A percentile compares a stretch with the other conserved stretches of the same genome.
Conservation (phyloP, 2,797 vertebrate species). For the Anguilla megastoma region DNA sequence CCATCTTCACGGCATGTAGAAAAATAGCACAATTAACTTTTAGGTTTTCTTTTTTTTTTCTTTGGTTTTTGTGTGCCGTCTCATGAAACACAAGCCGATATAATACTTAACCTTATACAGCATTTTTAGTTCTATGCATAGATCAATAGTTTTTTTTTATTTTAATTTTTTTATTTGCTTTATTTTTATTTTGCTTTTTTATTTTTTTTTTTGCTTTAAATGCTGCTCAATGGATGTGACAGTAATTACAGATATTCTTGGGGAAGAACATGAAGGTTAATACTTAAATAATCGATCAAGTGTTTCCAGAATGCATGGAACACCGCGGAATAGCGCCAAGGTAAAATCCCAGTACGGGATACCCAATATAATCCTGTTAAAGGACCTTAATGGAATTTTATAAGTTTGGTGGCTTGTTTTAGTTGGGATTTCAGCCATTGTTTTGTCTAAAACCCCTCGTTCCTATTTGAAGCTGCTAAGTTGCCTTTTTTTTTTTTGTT, state of each 20-base stretch:
- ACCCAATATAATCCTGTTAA: neutral
- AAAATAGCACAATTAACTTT: no score
- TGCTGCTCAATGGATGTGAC: neutral
- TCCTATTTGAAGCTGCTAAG: neutral
- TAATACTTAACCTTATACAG: no score
- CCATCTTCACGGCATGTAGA: no score
- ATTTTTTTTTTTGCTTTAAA: neutral
- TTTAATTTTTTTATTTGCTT: no score
- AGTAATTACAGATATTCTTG: neutral
- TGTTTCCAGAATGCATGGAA: neutral
- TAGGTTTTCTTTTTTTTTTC: no score
- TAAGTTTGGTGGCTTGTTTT: neutral
- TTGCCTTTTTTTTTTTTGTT: neutral
- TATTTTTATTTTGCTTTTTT: no score
- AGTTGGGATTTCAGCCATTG: slow-evolving; percentile 4
- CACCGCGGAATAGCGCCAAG: neutral
- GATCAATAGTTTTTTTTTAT: neutral
- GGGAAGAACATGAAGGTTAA: neutral
- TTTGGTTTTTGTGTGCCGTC: no score
- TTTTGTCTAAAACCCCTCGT: neutral
- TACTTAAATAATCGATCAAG: neutral
- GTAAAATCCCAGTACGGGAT: neutral
- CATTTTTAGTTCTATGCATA: no score
- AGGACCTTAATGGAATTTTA: neutral
- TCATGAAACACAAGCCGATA: neutral